Evolutionary conservation across 92 coral and sea anemone genomes (phyloP), one percentile per base, ranked within the genome.

Genomic region (Micromussa lordhowensis): DNA sequence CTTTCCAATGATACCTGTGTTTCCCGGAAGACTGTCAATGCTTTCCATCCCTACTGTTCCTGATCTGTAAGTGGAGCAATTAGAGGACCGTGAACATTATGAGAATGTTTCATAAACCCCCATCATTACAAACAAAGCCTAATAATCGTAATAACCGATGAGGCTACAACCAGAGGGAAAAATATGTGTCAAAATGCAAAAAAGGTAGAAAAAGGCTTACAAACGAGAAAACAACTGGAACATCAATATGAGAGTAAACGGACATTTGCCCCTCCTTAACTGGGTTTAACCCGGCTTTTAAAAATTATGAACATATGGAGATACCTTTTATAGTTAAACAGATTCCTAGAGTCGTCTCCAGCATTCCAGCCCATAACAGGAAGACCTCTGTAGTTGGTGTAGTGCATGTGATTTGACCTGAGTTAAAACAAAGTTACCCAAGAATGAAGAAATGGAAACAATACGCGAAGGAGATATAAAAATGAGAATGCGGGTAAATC

Each of bases 1-100:
- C 36, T 84, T 84, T 66, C 71, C 83, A 35, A n/a, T 32, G 24
- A 89, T 21, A 24, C 68, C 55, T 29, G 78, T 84, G 68, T 75
- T 35, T 19, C 93, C 93, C n/a, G n/a, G 66, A 3, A 59, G 32
- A 8, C 80, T 63, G 78, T 90, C 90, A 30, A 90, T 90, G 51
- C 74, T 66, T 44, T 86, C 93, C 7, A 81, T 79, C 15, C 58
- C 55, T 21, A 90, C 90, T 9, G 90, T 85, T 73, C 76, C 90
- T 15, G 93, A 90, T 61, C 93, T 90, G 68, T 14, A 44, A 12
- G 12, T 17, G 8, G 53, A 9, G 59, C 26, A 10, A 66, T 66
- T 66, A 66, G 5, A 66, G 30, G 26, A 28, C 34, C 32, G 17
- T 66, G 4, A 66, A 63, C 30, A 22, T 4, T 58, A 19, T 58